These are phyloP conservation scores for Nannospalax galili DNA, from an alignment of 2,113 vertebrate species.

Conservation along the genomic window DNA sequence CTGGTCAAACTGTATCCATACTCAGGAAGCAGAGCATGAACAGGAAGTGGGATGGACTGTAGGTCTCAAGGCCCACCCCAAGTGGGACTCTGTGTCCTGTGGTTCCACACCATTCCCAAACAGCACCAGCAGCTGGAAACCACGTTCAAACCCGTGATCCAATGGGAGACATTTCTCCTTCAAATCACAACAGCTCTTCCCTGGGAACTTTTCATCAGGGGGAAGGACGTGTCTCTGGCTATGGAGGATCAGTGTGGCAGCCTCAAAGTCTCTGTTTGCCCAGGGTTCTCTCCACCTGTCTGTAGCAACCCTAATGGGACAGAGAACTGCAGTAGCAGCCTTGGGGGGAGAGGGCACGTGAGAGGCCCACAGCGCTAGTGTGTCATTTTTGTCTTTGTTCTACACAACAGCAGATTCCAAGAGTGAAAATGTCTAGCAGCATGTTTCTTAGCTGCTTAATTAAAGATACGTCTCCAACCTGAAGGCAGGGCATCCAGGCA, in stretches of 20 bases:
- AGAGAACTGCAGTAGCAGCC: neutral
- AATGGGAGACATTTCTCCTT: neutral
- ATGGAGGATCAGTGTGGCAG: fast-evolving
- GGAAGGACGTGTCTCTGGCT: fast-evolving
- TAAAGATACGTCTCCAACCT: neutral
- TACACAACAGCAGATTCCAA: fast-evolving
- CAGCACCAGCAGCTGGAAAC: neutral
- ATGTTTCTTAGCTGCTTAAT: neutral
- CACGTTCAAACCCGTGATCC: neutral
- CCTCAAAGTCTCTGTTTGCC: neutral
- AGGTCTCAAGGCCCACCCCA: fast-evolving
- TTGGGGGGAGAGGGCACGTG: neutral
- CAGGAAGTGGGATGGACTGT: neutral
- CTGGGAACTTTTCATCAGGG: neutral
- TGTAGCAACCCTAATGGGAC: fast-evolving
- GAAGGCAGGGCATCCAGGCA: neutral
- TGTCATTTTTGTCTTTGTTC: neutral
- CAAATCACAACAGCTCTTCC: neutral
- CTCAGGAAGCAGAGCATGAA: neutral
- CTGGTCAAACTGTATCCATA: neutral
- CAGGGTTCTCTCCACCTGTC: too few relatives aligned
- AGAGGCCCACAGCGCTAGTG: neutral
- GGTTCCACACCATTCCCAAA: neutral
- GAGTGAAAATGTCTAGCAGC: neutral
- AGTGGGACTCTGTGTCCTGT: neutral